phyloP scores from a whole-genome alignment of 2,888 invertebrate species.

The Gibbula magus region DNA sequence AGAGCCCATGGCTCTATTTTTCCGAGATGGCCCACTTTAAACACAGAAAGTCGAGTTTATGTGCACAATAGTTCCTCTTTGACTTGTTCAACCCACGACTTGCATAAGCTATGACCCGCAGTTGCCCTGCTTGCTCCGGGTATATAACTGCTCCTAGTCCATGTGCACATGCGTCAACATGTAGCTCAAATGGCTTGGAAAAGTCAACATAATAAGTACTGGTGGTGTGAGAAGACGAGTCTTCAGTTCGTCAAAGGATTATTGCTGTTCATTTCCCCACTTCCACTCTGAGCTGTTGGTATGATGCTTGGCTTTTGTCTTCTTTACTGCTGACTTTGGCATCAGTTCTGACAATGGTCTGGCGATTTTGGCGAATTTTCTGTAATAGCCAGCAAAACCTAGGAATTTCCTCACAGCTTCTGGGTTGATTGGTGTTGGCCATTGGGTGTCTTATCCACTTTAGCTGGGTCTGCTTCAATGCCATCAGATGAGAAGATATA shows the following conservation, averaged over 20 bases:
- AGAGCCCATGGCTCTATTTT: no score
- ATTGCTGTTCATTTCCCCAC: background rate
- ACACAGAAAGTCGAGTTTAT: slow-evolving; percentile 40
- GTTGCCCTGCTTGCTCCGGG: slow-evolving; percentile 27
- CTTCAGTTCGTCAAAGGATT: background rate
- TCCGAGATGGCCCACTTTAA: slow-evolving; percentile 44
- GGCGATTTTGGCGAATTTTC: background rate
- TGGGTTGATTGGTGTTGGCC: background rate
- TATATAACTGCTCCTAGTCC: slow-evolving; percentile 41
- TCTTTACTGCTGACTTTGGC: background rate
- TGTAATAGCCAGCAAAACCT: background rate
- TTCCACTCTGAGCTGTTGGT: background rate
- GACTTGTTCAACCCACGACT: slow-evolving; percentile 32
- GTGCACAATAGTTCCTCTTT: slow-evolving; percentile 38
- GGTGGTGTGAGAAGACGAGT: no score
- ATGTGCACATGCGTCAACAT: no score
- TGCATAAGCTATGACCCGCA: slow-evolving; percentile 36
- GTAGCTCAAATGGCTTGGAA: slow-evolving; percentile 38
- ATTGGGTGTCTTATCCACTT: background rate
- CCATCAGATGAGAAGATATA: background rate
- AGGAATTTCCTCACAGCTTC: background rate
- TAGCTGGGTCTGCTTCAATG: background rate
- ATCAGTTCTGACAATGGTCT: background rate
- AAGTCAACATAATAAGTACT: slow-evolving; percentile 34
- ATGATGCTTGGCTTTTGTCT: background rate